Evolutionary conservation across 2,113 vertebrate genomes (phyloP).

Genomic region (Dryoscopus gambensis): DNA sequence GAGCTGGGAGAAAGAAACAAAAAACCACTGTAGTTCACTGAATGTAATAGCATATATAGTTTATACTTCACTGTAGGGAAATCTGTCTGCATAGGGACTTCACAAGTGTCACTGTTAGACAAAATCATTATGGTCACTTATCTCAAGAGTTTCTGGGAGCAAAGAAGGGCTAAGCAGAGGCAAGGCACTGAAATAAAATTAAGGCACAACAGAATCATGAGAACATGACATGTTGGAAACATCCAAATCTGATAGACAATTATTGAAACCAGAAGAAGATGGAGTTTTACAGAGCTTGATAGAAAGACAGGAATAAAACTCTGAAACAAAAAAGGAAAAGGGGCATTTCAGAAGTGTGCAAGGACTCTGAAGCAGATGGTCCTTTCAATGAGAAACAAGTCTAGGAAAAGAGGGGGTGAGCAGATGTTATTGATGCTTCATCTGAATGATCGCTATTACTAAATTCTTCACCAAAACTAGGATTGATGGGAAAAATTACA

Average conservation of each 20-base stretch:
- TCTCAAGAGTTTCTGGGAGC: neutral
- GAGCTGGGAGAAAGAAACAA: neutral
- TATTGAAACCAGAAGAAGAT: neutral
- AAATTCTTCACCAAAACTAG: constrained; percentile 25
- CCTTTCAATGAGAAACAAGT: neutral
- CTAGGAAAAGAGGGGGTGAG: neutral
- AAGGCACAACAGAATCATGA: neutral
- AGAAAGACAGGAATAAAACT: neutral
- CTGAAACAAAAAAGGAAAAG: neutral
- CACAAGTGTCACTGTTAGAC: neutral
- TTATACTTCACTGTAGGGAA: neutral
- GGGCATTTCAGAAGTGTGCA: neutral
- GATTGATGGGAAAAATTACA: neutral
- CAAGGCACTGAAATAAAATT: neutral
- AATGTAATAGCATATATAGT: neutral
- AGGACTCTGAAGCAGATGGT: constrained; percentile 35
- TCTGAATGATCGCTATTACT: neutral
- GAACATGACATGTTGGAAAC: neutral
- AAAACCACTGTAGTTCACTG: neutral
- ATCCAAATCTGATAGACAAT: neutral
- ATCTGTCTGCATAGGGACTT: neutral
- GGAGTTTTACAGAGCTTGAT: neutral
- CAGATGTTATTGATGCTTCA: constrained; percentile 21
- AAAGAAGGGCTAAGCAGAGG: neutral
- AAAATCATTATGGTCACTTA: neutral